Base-by-base conservation (phyloP, 2,113 vertebrate genomes). In the Calonectris borealis region DNA sequence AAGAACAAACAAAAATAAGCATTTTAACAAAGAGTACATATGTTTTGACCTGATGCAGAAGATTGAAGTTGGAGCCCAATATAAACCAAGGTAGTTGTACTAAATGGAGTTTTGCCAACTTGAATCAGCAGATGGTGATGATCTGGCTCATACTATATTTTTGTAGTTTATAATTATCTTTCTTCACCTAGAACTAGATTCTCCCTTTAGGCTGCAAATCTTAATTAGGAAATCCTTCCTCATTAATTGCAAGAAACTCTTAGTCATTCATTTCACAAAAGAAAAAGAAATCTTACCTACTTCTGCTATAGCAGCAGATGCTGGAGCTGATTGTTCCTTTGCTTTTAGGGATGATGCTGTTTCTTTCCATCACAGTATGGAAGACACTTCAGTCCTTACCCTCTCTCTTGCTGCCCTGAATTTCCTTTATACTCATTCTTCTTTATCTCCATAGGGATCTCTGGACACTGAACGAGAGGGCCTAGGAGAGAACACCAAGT, bases 221-320 rank as follows among this genome's bases (percentile, higher is more conserved):
- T 92, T 91, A 94, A 94, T 94, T 83, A 92, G 86, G 78, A 96
- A 95, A 87, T 42, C 38, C 42, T 94, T 91, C 71, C 83, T 84
- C 46, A 89, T 52, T 91, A 94, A 88, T 87, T 66, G 70, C 38
- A 92, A 94, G 54, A 76, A 90, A 80, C 11, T 48, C n/a, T 64
- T 40, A n/a, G 19, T 17, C 0, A 0, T 76, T 94, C 76, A 81
- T 86, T 90, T 92, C 72, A 77, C 29, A 93, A 57, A 94, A 80
- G 48, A 91, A 83, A 90, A 93, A 88, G 77, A 86, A 89, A 73
- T 12, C 90, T 96, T 96, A 97, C 96, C 94, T 87, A 58, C n/a
- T 91, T 94, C 83, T 89, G 46, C 82, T 42, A 15, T 1, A 86
- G 48, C 69, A 86, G 94, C 73, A 88, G 92, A 83, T 1, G 5